Percentiles rank a stretch among this genome's conserved stretches.
phyloP scores from a whole-genome alignment of 1,140 invertebrate genomes.

The Drosophila biarmipes region DNA sequence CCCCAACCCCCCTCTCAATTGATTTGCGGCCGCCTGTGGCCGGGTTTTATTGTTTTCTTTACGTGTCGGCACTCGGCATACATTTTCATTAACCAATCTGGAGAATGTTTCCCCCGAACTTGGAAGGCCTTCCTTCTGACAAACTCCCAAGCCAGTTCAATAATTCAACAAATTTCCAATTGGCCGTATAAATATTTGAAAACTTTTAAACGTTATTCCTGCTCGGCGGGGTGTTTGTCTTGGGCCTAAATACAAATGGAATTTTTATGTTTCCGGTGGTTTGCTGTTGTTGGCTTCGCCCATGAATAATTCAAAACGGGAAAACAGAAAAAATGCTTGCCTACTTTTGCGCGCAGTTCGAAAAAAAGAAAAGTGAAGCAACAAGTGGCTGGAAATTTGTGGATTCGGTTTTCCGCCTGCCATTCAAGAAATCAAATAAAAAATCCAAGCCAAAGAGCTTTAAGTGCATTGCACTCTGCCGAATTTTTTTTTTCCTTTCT shows the following conservation, averaged over 20 bases:
- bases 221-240: constrained; percentile 26
- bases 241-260: constrained; percentile 53
- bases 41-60: constrained; percentile 48
- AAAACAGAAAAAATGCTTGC: constrained; percentile 3
- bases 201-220: constrained; percentile 52
- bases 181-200: constrained; percentile 53
- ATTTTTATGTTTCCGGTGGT: constrained; percentile 51
- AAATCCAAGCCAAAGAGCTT: constrained; percentile 20
- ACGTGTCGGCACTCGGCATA: constrained; percentile 52
- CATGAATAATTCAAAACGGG: constrained; percentile 47
- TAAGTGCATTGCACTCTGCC: constrained; percentile 26
- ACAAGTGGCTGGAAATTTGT: constrained; percentile 44
- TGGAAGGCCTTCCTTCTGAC: constrained; percentile 1
- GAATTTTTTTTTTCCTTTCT: background rate
- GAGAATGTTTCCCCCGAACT: constrained; percentile 30
- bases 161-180: constrained; percentile 52
- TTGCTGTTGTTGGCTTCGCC: constrained; percentile 25
- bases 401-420: constrained; percentile 1
- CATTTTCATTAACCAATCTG: constrained; percentile 62
- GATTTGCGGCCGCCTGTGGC: constrained; percentile 50
- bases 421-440: constrained; percentile 16
- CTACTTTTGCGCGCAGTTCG: constrained; percentile 14
- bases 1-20: constrained; percentile 42
- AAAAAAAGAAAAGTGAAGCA: constrained; percentile 25
- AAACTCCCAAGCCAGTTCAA: constrained; percentile 38